A percentile compares a stretch with the other conserved stretches of the same genome.
Evolutionary conservation across 2,888 invertebrate species (phyloP).

Genomic region (Eudasyphora cyanicolor): DNA sequence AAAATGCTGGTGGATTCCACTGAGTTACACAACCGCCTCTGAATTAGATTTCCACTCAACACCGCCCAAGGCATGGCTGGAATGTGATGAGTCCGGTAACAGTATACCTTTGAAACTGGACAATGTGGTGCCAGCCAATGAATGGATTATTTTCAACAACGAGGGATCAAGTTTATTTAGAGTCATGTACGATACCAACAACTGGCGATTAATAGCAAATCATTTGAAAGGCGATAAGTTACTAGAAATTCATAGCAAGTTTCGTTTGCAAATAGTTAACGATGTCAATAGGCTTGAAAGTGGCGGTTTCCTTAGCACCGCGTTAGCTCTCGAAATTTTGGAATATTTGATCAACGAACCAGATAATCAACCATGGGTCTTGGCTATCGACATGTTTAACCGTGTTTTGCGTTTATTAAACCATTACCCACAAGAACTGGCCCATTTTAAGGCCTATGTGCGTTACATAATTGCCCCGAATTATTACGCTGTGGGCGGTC

Average conservation of each 20-base stretch:
- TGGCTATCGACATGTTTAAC: slow-evolving; percentile 83
- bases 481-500: slow-evolving; percentile 83
- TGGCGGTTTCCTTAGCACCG: slow-evolving; percentile 85
- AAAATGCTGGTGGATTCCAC: slow-evolving; percentile 84
- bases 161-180: slow-evolving; percentile 87
- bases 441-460: slow-evolving; percentile 85
- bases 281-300: slow-evolving; percentile 87
- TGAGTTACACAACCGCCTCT: too few species aligned
- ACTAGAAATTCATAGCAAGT: slow-evolving; percentile 83
- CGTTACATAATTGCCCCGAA: slow-evolving; percentile 84
- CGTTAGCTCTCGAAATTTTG: slow-evolving; percentile 82
- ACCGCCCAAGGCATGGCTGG: slow-evolving; percentile 82
- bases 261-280: slow-evolving; percentile 90
- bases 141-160: slow-evolving; percentile 89
- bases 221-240: slow-evolving; percentile 82
- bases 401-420: slow-evolving; percentile 83
- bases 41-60: slow-evolving; percentile 82
- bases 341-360: slow-evolving; percentile 80
- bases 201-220: slow-evolving; percentile 85
- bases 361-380: slow-evolving; percentile 81
- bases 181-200: slow-evolving; percentile 88
- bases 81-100: too few species aligned
- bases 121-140: slow-evolving; percentile 80
- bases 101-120: too few species aligned
- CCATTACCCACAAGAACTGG: slow-evolving; percentile 83